Base-by-base conservation (phyloP, 2,113 vertebrate genomes). In the Coryphaenoides rupestris region DNA sequence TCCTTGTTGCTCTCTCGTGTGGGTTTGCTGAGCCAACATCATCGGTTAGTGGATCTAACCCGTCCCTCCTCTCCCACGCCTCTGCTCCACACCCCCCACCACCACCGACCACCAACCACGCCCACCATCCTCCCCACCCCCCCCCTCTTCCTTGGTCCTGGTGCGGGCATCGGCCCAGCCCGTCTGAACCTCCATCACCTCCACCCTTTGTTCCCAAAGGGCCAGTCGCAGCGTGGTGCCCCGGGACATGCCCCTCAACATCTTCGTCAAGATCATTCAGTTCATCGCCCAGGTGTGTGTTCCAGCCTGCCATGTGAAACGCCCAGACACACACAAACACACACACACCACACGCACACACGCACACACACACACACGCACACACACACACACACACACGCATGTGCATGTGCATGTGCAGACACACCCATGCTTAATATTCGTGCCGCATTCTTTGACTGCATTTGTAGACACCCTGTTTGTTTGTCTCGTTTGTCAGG, bases 201-300 rank as follows among this genome's bases (percentile, higher is more conserved):
- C 95, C 87, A 98, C 95, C 1, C 92, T n/a, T n/a, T 99, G 84
- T 98, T 99, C 86, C 97, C 97, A 40, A 99, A 98, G 88, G 97
- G 97, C 23, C n/a, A 98, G 96, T 64, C 94, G 97, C 1, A 96
- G 95, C 54, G 97, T 99, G 19, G 94, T 98, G 12, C 97, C 97
- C 59, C 92, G 97, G 79, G 97, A 99, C 80, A 99, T 98, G 95
- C 97, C 97, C 23, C 92, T 99, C 12, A 99, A 99, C 76, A 99
- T 99, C 77, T 99, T 99, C 65, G 96, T 99, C 84, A 99, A 99
- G 84, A 99, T 99, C 69, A 98, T 99, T 84, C 96, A 99, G 87
- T 99, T 99, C 84, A 99, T 99, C 80, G 96, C 96, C 72, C 97
- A 99, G 96, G 97, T 94, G 84, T 50, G 75, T 65, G 21, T 54